Percentiles rank a stretch among this genome's conserved stretches.
Evolutionary conservation across 2,888 invertebrate genomes (phyloP).

Genomic region (Zhengitettix transpicula): DNA sequence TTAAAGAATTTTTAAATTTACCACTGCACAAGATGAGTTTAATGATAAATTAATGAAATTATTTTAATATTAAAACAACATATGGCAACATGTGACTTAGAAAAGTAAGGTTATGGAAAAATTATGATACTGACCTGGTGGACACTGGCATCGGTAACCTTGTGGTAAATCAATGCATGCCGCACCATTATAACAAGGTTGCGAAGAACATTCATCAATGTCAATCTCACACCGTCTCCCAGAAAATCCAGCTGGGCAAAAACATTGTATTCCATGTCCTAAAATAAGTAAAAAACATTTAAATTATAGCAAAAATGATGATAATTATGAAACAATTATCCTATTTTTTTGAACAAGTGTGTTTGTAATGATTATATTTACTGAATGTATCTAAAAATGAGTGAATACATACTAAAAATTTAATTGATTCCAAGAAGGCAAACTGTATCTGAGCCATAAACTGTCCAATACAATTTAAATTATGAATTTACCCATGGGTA

Average conservation of each 20-base stretch:
- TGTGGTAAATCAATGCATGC: conserved; percentile 84
- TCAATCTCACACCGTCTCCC: conserved; percentile 87
- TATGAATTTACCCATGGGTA: conserved; percentile 45
- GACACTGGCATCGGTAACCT: conserved; percentile 80
- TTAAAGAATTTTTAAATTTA: no score
- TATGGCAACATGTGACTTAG: no score
- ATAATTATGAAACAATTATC: no score
- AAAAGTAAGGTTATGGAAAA: not conserved
- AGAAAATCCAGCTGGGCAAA: conserved; percentile 88
- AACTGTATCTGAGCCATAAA: no score
- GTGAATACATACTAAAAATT: no score
- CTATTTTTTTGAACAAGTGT: no score
- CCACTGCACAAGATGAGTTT: not conserved
- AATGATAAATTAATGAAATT: not conserved
- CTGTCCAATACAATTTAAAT: not conserved
- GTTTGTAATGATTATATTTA: no score
- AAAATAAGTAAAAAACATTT: conserved; percentile 8
- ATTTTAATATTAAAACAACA: no score
- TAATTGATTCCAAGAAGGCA: no score
- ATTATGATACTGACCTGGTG: conserved; percentile 31
- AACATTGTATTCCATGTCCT: conserved; percentile 73
- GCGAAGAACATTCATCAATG: conserved; percentile 85
- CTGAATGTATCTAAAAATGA: no score
- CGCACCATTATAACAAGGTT: conserved; percentile 86
- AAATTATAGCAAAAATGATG: no score